Base-by-base conservation (phyloP, 1,140 invertebrate genomes). In the Zaprionus davidi region DNA sequence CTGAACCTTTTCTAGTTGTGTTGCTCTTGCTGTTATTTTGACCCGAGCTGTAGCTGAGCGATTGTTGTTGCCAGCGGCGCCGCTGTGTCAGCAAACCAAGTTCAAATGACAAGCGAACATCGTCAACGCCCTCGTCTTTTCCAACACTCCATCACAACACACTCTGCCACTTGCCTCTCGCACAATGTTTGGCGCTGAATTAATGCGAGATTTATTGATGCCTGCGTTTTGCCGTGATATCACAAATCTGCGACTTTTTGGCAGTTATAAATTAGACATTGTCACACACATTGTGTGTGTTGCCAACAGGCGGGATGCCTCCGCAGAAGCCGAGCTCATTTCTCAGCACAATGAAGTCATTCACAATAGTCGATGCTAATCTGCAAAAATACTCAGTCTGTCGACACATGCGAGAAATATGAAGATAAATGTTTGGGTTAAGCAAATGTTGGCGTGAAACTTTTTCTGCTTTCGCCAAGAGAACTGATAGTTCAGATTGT, bases 151-250 rank as follows among this genome's bases (percentile, higher is more conserved):
- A 15, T 26, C 38, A 12, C 41, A 26, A 31, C 57, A 17, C 58
- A 34, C 59, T 58, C 60, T 17, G 17, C 9, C 20, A 20, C n/a
- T n/a, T 56, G 24, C 58, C 34, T 28, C 38, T 31, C 31, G 31
- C 31, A 20, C 65, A 73, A 78, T 85, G 76, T 74, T 71, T 79
- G 65, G 22, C 57, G 68, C 71, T 53, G 68, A 71, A 76, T 84
- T 84, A 87, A 90, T 88, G 83, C 70, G 74, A 88, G 82, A 88
- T 81, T 87, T 88, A 88, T 90, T 78, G 84, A 81, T 79, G 69
- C 71, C 53, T 68, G 53, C 64, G 57, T 31, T 64, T 38, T 65
- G 31, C 38, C 55, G 63, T 62, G 62, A 56, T 67, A 58, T 67
- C 67, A 66, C 70, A 82, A 81, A 79, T 72, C 58, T 56, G 70